These are phyloP conservation scores for Exocentrus adspersus DNA, from an alignment of 2,888 invertebrate species.

Conservation along the genomic window DNA sequence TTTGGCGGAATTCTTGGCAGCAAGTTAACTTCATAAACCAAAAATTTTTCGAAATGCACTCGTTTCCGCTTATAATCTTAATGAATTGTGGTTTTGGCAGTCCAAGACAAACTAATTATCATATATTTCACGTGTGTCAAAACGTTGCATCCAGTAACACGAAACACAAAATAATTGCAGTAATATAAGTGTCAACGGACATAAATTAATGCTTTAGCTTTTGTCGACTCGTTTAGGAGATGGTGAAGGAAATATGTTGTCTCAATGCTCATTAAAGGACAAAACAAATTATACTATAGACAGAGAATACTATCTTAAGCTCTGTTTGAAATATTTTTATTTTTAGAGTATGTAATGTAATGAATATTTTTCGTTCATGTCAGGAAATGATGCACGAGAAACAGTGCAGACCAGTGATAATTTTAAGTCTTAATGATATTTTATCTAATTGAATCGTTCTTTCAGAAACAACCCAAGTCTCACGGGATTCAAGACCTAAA, in stretches of 20 bases:
- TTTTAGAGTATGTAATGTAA: too few relatives aligned
- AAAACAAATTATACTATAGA: too few relatives aligned
- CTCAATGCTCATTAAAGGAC: not conserved
- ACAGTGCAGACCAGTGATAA: too few relatives aligned
- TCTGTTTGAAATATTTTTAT: too few relatives aligned
- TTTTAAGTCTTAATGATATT: too few relatives aligned
- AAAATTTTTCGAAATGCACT: not conserved
- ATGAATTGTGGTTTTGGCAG: not conserved
- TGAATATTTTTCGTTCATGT: too few relatives aligned
- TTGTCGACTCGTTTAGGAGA: not conserved
- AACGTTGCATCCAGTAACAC: not conserved
- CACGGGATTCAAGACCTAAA: too few relatives aligned
- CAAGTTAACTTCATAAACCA: not conserved
- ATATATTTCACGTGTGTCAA: not conserved
- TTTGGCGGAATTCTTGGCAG: slow-evolving; percentile 3
- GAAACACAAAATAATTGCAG: not conserved
- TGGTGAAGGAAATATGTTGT: too few relatives aligned
- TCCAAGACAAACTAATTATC: not conserved
- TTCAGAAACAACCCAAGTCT: too few relatives aligned
- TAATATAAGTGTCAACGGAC: not conserved
- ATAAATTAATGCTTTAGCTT: not conserved
- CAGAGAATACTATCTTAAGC: too few relatives aligned
- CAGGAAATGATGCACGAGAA: too few relatives aligned
- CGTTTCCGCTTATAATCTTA: not conserved
- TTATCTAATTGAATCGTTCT: too few relatives aligned